Percentiles rank a stretch among this genome's conserved stretches.
These are phyloP conservation scores for Alligator sinensis DNA, from an alignment of 2,113 vertebrate genomes.

Conservation along the genomic window DNA sequence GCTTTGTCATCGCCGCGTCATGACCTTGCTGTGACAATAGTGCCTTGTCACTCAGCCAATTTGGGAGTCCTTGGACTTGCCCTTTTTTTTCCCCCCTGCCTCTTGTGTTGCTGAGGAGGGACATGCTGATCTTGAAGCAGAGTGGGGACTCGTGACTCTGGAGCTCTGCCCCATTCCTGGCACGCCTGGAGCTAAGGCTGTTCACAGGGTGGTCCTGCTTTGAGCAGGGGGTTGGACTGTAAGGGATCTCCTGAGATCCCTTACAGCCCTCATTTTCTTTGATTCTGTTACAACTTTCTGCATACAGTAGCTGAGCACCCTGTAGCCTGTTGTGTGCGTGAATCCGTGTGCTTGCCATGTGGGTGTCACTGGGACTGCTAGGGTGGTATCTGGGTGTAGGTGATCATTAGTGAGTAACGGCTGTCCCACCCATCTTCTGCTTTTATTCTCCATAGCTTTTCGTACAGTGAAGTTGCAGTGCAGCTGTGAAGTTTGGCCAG, in stretches of 20 bases:
- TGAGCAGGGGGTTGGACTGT: too few species aligned
- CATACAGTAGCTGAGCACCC: not conserved
- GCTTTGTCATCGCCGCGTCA: not conserved
- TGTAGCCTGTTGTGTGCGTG: rapidly evolving
- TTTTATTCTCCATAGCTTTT: not conserved
- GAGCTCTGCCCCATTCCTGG: not conserved
- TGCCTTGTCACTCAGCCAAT: rapidly evolving
- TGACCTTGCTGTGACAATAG: too few species aligned
- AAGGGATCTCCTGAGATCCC: too few species aligned
- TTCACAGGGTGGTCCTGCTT: too few species aligned
- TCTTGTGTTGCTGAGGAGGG: not conserved
- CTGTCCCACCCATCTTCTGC: not conserved
- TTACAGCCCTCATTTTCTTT: too few species aligned
- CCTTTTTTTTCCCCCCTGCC: rapidly evolving
- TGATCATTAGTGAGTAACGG: not conserved
- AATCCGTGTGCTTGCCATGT: not conserved
- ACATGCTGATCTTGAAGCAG: rapidly evolving
- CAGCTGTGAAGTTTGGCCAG: slow-evolving; percentile 14
- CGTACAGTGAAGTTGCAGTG: not conserved
- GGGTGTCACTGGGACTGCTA: too few species aligned
- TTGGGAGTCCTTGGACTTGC: not conserved
- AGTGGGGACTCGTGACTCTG: not conserved
- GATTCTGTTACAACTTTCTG: not conserved
- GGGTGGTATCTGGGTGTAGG: too few species aligned
- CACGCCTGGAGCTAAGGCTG: not conserved